phyloP scores from a whole-genome alignment of 2,797 vertebrate genomes.

The Gymnoscopelus microlampas region DNA sequence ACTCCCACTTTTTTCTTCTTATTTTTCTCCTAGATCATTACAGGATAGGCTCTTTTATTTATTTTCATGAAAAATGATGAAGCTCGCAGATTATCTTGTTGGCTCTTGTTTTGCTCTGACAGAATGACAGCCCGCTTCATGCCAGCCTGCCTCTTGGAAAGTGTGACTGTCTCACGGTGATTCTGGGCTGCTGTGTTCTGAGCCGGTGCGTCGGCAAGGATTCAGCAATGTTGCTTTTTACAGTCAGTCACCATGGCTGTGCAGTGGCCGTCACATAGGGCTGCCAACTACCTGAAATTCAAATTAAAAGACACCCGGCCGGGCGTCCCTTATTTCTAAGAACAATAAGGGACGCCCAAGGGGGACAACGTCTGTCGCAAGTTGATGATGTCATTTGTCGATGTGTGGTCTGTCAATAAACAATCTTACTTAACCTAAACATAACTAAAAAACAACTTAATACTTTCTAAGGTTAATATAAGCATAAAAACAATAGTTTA shows the following conservation, averaged over 20 bases:
- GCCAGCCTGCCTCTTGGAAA: conserved; percentile 37
- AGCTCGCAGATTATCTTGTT: conserved; percentile 64
- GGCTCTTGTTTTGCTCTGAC: conserved; percentile 49
- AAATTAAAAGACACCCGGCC: too few relatives aligned
- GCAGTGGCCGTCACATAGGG: conserved; percentile 23
- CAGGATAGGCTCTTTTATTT: conserved; percentile 51
- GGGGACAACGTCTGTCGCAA: too few relatives aligned
- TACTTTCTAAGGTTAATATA: too few relatives aligned
- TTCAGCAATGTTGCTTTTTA: conserved; percentile 28
- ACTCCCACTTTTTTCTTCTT: conserved; percentile 51
- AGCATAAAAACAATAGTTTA: too few relatives aligned
- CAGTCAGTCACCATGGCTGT: conserved; percentile 24
- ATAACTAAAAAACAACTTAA: too few relatives aligned
- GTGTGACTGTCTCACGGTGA: conserved; percentile 41
- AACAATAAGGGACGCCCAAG: too few relatives aligned
- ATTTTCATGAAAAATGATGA: conserved; percentile 54
- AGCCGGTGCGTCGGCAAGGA: conserved; percentile 35
- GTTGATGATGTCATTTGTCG: too few relatives aligned
- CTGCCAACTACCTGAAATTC: too few relatives aligned
- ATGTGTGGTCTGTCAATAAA: too few relatives aligned
- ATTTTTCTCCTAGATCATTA: conserved; percentile 37
- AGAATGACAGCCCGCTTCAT: conserved; percentile 48
- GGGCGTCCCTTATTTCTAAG: too few relatives aligned
- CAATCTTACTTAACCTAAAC: too few relatives aligned
- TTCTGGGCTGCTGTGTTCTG: conserved; percentile 45